Evolutionary conservation across 1,140 invertebrate genomes (phyloP).

Genomic region (Melitaea cinxia): DNA sequence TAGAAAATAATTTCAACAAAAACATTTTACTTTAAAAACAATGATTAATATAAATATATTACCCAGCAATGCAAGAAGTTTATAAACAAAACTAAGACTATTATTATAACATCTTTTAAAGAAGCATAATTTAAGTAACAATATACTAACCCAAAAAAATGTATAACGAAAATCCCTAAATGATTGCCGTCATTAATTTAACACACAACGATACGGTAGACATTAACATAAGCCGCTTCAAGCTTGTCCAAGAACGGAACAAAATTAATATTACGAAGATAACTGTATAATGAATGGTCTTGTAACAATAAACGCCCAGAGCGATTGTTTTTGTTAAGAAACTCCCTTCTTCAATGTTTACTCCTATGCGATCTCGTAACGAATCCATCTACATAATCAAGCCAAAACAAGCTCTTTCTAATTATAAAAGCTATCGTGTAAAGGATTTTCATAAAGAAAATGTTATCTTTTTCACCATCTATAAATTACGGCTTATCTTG

Average conservation of each 20-base stretch:
- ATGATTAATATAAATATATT: too few relatives aligned
- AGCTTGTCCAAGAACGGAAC: constrained; percentile 43
- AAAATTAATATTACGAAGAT: constrained; percentile 52
- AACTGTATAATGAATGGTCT: constrained; percentile 59
- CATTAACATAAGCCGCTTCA: constrained; percentile 40
- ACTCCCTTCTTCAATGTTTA: constrained; percentile 30
- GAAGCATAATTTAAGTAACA: neutral
- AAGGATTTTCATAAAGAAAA: constrained; percentile 38
- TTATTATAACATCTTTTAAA: neutral
- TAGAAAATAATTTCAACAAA: too few relatives aligned
- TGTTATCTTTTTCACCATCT: constrained; percentile 25
- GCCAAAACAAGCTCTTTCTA: constrained; percentile 33
- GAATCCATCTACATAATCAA: constrained; percentile 37
- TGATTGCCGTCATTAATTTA: constrained; percentile 22
- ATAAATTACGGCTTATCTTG: constrained; percentile 24
- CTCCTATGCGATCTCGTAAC: constrained; percentile 31
- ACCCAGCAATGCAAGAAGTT: too few relatives aligned
- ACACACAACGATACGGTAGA: constrained; percentile 29
- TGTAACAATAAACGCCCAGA: constrained; percentile 61
- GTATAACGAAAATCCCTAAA: constrained; percentile 4
- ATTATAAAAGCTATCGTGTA: constrained; percentile 36
- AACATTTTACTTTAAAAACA: too few relatives aligned
- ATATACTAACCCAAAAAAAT: neutral
- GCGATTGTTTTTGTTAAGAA: constrained; percentile 60
- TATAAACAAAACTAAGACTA: neutral